phyloP scores from a whole-genome alignment of 2,888 invertebrate species.

The Adelphocoris suturalis region DNA sequence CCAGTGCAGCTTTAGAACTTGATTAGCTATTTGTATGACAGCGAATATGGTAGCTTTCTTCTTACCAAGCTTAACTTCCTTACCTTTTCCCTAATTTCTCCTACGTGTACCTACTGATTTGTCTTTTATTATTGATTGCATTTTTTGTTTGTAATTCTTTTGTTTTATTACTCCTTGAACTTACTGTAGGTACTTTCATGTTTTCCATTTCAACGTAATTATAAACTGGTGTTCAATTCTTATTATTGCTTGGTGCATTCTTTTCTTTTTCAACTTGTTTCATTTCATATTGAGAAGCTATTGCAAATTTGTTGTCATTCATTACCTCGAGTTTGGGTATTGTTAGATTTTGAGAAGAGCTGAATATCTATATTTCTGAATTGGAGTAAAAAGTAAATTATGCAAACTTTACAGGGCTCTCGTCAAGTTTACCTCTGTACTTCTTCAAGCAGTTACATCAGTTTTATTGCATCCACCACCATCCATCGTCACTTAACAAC shows the following conservation, averaged over 20 bases:
- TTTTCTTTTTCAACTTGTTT: background rate
- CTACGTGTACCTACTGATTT: background rate
- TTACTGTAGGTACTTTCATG: background rate
- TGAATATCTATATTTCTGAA: conserved; percentile 55
- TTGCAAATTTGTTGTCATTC: background rate
- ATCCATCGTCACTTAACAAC: conserved; percentile 74
- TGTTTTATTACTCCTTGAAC: background rate
- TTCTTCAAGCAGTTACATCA: conserved; percentile 74
- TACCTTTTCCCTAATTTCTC: background rate
- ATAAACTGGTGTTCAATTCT: background rate
- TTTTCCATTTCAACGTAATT: background rate
- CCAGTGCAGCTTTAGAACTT: no score
- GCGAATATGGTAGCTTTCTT: background rate
- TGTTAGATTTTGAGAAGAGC: conserved; percentile 63
- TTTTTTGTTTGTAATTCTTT: conserved; percentile 17
- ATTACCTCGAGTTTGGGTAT: conserved; percentile 29
- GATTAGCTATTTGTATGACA: no score
- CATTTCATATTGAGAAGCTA: conserved; percentile 27
- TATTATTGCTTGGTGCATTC: background rate
- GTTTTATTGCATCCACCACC: conserved; percentile 74
- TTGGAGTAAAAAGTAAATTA: conserved; percentile 72
- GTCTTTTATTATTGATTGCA: background rate
- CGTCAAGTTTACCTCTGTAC: conserved; percentile 73
- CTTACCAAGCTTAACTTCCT: background rate
- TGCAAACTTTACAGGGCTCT: conserved; percentile 73